These are phyloP conservation scores for Idaea aversata DNA, from an alignment of 2,888 invertebrate species.

Conservation along the genomic window DNA sequence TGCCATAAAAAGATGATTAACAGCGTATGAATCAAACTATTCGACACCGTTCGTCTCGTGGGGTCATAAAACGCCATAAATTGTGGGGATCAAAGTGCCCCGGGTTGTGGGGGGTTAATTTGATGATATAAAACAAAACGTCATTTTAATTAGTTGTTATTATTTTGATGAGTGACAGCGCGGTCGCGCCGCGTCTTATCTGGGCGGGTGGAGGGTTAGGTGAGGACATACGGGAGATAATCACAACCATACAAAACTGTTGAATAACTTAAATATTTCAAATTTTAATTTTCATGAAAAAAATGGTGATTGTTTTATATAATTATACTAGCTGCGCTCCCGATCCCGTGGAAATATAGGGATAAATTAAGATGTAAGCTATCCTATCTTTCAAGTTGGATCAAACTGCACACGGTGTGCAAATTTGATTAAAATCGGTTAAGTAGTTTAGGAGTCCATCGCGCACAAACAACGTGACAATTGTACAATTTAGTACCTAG, in stretches of 20 bases:
- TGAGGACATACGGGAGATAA: constrained; percentile 21
- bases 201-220: constrained; percentile 32
- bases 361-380: too few species aligned
- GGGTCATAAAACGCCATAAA: constrained; percentile 33
- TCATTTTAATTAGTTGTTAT: constrained; percentile 65
- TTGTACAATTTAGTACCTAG: too few species aligned
- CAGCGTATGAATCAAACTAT: constrained; percentile 59
- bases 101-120: constrained; percentile 43
- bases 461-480: too few species aligned
- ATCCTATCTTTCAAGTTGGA: too few species aligned
- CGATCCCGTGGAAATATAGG: too few species aligned
- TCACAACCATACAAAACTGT: neutral
- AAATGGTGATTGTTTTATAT: too few species aligned
- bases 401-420: too few species aligned
- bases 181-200: constrained; percentile 46
- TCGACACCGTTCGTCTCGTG: constrained; percentile 10
- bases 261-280: too few species aligned
- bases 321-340: too few species aligned
- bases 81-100: constrained; percentile 40
- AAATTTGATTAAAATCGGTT: too few species aligned
- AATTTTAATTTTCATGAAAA: too few species aligned
- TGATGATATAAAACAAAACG: constrained; percentile 68
- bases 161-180: constrained; percentile 59
- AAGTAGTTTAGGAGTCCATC: too few species aligned
- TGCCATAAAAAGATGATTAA: constrained; percentile 61